Base-by-base conservation (phyloP, 2,113 vertebrate species). In the Tetrax tetrax region DNA sequence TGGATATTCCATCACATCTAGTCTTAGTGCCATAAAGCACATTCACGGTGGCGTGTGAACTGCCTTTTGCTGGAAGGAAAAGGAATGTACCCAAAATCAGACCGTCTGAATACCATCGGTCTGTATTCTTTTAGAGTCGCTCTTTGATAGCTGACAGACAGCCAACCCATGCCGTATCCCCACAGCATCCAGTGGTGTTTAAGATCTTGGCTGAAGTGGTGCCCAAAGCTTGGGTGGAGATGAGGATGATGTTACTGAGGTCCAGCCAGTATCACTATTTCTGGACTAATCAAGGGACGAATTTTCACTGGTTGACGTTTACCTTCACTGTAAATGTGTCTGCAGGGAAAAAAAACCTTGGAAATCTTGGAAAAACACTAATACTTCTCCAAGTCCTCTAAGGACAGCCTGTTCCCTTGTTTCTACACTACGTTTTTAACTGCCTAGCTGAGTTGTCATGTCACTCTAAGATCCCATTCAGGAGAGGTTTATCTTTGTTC, bases 61-160 rank as follows among this genome's bases (percentile, higher is more conserved):
- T 33, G 22, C 47, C 41, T 59, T 66, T 37, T 60, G 23, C 35
- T 43, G 29, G 24, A 50, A 15, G 13, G 16, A 57, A 56, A 76
- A 29, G 47, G 31, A 70, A 31, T 1, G 5, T 57, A 33, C 38
- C 35, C 75, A 3, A 77, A 51, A 16, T 5, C 60, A 54, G 50
- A 3, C 17, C 4, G 1, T 9, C 47, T n/a, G 50, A 57, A 53
- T 31, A 22, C 18, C 45, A 16, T 2, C 6, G 27, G 28, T 13
- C 6, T 1, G 0, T 29, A 3, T 41, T 14, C 37, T 75, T 57
- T 37, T 0, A 4, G 71, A 43, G 17, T 23, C 0, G 0, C n/a
- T 47, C 24, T 63, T 19, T 4, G 28, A 14, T 2, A 41, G 17
- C 8, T 10, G 28, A 71, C 74, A 64, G 35, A 37, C 24, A 57